Evolutionary conservation across 2,888 invertebrate genomes (phyloP), one percentile per base, ranked within the genome.

Genomic region (Drosophila affinis): DNA sequence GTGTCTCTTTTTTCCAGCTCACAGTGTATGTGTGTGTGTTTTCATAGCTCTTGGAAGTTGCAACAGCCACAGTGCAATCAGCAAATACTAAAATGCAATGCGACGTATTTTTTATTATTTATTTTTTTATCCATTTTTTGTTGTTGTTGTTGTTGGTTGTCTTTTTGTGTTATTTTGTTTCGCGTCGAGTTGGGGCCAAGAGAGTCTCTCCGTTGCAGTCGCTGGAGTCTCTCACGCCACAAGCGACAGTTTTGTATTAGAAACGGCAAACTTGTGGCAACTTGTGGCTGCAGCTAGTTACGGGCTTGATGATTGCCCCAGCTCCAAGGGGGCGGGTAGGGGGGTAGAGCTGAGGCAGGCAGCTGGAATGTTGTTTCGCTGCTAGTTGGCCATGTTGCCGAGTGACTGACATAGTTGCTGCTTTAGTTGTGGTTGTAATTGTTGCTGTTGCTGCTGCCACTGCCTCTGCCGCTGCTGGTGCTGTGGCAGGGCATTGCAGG

Each of bases 221-320:
- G 51, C 21, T 21, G 68, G 79, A 70, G 79, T 73, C 83, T 81
- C 83, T 84, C 87, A 86, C 87, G 83, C 83, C 87, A 83, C 79
- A 79, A 87, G 87, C 83, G 83, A 83, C 83, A 83, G 84, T 83
- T 83, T 83, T 83, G 79, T 87, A 83, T 86, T 83, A 83, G 87
- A 83, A 83, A 84, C 87, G 79, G 81, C 39, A 39, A 39, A 39
- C 39, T 39, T 39, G 39, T 39, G 39, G 39, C 83, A 83, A 83
- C 84, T 83, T 83, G 82, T 83, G 72, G 83, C 77, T 74, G 81
- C 77, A 81, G 87, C 82, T 86, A 83, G 82, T 83, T 86, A 86
- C 79, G 72, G 59, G 79, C 83, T 72, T 79, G 76, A 77, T 57
- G 73, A 71, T 68, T 62, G 52, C 52, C 29, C 24, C 45, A 49